These are phyloP conservation scores for Drosophila carrolli DNA, from an alignment of 1,140 invertebrate species.

Conservation along the genomic window DNA sequence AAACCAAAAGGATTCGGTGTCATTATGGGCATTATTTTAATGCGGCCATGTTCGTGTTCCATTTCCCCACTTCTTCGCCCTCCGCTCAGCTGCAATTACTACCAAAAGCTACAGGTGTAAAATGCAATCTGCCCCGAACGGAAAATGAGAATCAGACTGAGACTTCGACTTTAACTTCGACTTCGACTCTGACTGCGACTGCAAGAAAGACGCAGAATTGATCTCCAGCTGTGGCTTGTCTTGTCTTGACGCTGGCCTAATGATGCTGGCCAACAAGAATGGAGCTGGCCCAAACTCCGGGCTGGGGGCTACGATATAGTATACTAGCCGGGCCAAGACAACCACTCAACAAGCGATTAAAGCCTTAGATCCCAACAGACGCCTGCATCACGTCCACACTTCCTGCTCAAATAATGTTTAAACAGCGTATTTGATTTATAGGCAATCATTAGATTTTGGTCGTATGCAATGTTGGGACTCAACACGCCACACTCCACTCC, in stretches of 20 bases:
- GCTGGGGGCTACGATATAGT: slow-evolving; percentile 2
- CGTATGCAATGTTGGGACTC: slow-evolving; percentile 53
- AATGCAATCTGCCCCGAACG: slow-evolving; percentile 60
- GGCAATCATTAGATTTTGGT: slow-evolving; percentile 79
- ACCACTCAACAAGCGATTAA: slow-evolving; percentile 70
- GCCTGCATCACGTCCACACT: slow-evolving; percentile 79
- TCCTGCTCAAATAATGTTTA: slow-evolving; percentile 82
- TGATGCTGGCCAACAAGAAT: slow-evolving; percentile 64
- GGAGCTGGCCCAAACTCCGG: slow-evolving; percentile 7
- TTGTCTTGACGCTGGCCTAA: slow-evolving; percentile 49
- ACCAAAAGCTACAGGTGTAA: slow-evolving; percentile 78
- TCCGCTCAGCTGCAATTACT: slow-evolving; percentile 52
- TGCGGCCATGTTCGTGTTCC: slow-evolving; percentile 33
- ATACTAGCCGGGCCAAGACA: slow-evolving; percentile 10
- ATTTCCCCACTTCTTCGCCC: slow-evolving; percentile 7
- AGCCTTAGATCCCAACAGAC: slow-evolving; percentile 51
- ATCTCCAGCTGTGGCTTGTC: slow-evolving; percentile 58
- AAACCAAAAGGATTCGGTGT: slow-evolving; percentile 25
- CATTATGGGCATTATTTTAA: slow-evolving; percentile 64
- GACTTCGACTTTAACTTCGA: slow-evolving; percentile 1
- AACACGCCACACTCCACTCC: slow-evolving; percentile 31
- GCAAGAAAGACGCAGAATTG: slow-evolving; percentile 18
- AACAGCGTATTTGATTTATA: slow-evolving; percentile 80
- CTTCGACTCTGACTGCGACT: background rate
- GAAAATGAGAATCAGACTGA: slow-evolving; percentile 9